phyloP scores from a whole-genome alignment of 2,113 vertebrate species.

The Struthio camelus region DNA sequence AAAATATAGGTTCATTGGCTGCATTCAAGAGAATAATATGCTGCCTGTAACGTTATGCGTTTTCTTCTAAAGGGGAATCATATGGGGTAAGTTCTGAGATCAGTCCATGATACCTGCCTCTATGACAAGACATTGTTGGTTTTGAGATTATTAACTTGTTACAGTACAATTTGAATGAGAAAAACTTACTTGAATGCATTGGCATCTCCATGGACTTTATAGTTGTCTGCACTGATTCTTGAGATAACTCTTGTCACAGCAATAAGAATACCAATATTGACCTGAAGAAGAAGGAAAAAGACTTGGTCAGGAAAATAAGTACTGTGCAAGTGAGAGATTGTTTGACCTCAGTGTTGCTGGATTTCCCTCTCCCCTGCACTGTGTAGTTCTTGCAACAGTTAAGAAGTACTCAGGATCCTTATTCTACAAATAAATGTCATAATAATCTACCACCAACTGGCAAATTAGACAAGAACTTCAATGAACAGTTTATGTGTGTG shows the following conservation, averaged over 20 bases:
- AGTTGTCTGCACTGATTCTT: conserved; percentile 93
- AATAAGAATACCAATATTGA: conserved; percentile 91
- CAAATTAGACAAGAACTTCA: neutral
- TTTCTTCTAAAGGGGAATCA: neutral
- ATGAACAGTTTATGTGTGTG: fast-evolving
- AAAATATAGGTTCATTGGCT: neutral
- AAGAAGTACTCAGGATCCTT: neutral
- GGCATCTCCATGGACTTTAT: conserved; percentile 90
- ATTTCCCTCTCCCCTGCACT: neutral
- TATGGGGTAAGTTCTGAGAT: neutral
- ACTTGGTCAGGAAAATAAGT: neutral
- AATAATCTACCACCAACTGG: neutral
- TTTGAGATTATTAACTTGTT: neutral
- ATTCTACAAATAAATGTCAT: neutral
- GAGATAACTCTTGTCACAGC: conserved; percentile 96
- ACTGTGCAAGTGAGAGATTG: too few relatives aligned
- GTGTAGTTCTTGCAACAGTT: neutral
- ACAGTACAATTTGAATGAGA: neutral
- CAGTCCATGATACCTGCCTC: neutral
- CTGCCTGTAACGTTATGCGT: neutral
- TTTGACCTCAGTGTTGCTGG: neutral
- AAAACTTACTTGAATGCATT: conserved; percentile 90
- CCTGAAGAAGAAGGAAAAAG: conserved; percentile 69
- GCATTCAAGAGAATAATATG: neutral
- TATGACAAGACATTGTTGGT: fast-evolving